Conservation (phyloP, 2,797 vertebrate species). For the Garrulus glandarius region DNA sequence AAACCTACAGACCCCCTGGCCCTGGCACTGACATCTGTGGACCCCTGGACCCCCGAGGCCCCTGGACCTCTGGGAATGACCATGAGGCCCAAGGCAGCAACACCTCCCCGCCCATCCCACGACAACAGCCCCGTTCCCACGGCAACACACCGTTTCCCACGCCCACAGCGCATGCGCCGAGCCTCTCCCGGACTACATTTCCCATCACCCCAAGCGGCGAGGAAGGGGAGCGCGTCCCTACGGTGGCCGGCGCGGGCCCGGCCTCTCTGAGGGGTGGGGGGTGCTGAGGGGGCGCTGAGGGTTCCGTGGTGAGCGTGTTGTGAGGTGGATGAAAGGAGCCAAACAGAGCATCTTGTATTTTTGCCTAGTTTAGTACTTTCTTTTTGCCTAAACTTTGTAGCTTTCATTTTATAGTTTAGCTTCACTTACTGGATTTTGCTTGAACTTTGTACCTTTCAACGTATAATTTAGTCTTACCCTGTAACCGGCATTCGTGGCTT, state of each 20-base stretch:
- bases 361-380: not conserved
- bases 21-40: not conserved
- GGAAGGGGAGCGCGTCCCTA: not conserved
- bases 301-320: not conserved
- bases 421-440: not conserved
- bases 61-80: not conserved
- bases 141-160: not conserved
- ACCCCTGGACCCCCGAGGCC: not conserved
- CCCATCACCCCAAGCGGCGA: not conserved
- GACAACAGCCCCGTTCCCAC: not conserved
- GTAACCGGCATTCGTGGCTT: not conserved
- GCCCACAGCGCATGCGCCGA: not conserved
- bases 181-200: not conserved
- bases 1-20: not conserved
- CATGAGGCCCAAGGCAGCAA: not conserved
- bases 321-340: not conserved
- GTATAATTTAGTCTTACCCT: not conserved
- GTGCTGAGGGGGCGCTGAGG: not conserved
- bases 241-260: not conserved
- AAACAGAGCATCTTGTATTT: not conserved
- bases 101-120: not conserved
- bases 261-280: fast-evolving
- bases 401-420: not conserved
- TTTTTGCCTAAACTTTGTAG: not conserved
- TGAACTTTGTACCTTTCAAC: not conserved